A percentile compares a stretch with the other conserved stretches of the same genome.
Conservation (phyloP, 2,888 invertebrate genomes). For the Drosophila recens region DNA sequence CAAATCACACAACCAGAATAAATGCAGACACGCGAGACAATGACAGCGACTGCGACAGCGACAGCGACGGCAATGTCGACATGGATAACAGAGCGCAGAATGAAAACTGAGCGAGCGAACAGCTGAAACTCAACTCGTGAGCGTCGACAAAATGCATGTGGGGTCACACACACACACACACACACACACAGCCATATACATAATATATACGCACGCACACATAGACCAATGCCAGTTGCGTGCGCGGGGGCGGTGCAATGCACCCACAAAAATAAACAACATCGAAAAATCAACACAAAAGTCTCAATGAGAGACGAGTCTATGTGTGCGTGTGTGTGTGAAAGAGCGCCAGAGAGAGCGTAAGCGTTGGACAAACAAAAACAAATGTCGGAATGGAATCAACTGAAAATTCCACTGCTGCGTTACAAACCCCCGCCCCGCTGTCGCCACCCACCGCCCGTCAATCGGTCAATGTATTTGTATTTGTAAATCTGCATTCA, state of each 20-base stretch:
- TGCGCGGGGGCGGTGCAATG: slow-evolving; percentile 66
- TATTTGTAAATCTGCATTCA: slow-evolving; percentile 58
- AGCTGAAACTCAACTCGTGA: slow-evolving; percentile 58
- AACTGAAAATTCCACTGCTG: slow-evolving; percentile 54
- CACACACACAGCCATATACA: slow-evolving; percentile 16
- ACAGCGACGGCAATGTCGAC: slow-evolving; percentile 49
- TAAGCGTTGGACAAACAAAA: slow-evolving; percentile 50
- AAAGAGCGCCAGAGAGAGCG: slow-evolving; percentile 32
- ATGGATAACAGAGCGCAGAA: slow-evolving; percentile 73
- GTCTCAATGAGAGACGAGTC: slow-evolving; percentile 61
- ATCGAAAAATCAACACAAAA: slow-evolving; percentile 46
- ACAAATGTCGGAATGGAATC: slow-evolving; percentile 53
- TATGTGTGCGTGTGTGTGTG: slow-evolving; percentile 11
- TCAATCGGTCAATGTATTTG: neutral
- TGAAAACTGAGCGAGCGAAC: slow-evolving; percentile 64
- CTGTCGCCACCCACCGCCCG: slow-evolving; percentile 2
- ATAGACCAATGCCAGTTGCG: slow-evolving; percentile 42
- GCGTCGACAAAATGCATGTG: slow-evolving; percentile 50
- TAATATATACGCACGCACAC: slow-evolving; percentile 16
- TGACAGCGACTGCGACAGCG: slow-evolving; percentile 55
- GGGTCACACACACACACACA: slow-evolving; percentile 45
- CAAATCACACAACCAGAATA: slow-evolving; percentile 64
- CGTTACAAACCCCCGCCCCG: neutral
- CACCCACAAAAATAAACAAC: slow-evolving; percentile 68
- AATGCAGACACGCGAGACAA: slow-evolving; percentile 73